Evolutionary conservation across 1,140 invertebrate species (phyloP), one percentile per base, ranked within the genome.

Genomic region (Heterodera carotae): DNA sequence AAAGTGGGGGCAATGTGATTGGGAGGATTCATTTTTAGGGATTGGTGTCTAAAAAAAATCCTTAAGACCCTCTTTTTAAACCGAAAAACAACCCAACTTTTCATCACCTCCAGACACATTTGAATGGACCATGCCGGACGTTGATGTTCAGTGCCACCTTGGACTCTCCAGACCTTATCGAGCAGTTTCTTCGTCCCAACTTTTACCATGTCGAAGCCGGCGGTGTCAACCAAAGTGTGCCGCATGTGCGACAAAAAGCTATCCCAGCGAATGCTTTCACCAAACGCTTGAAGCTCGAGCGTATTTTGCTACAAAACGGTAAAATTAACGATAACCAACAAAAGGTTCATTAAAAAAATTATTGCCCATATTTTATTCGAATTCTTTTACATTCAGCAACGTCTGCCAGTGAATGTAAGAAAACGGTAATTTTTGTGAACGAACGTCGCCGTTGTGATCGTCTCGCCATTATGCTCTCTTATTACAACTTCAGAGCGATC

Each of bases 111-210:
- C 18, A 56, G 48, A 56, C 48, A 56, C 12, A 15, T 15, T 22
- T 15, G n/a, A n/a, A n/a, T n/a, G 5, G 0, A 18, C 48, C 48
- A 15, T 56, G 12, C 22, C 72, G 72, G 2, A 74, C 72, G 25
- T 74, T 74, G 12, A 33, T 74, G 72, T 74, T 74, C 72, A 74
- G 72, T 33, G 72, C 72, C 59, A 74, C 72, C 22, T 39, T 64
- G 33, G 33, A 66, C 12, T 31, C 62, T 27, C 10, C 5, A 6
- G 27, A 34, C n/a, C 6, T 27, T 22, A 10, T 31, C 27, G 62
- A 31, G n/a, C 27, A 27, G 62, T 66, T 66, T 22, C 33, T 66
- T 12, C 62, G 62, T 22, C n/a, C 62, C 62, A 15, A 66, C 33
- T 74, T 62, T 15, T 56, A 18, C 33, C 36, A 36, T 31, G 72